These are phyloP conservation scores for Neostethus bicornis DNA, from an alignment of 2,797 vertebrate species.

Conservation along the genomic window DNA sequence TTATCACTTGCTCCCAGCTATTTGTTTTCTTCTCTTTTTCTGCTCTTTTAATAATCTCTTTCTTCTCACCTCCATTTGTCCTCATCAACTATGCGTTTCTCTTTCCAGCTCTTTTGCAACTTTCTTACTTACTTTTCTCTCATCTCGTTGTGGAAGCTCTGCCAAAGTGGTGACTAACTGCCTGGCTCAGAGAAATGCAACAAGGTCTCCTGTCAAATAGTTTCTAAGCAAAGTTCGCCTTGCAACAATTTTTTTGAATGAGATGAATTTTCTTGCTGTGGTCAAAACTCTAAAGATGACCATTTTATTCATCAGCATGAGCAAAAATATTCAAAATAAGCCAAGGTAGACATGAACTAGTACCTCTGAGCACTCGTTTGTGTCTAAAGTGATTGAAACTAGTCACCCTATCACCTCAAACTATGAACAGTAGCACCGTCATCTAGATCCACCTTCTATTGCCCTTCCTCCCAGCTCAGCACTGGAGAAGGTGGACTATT, in stretches of 20 bases:
- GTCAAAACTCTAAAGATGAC: conserved; percentile 37
- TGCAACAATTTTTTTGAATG: conserved; percentile 60
- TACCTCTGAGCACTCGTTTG: conserved; percentile 32
- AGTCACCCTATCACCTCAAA: conserved; percentile 28
- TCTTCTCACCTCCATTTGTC: conserved; percentile 47
- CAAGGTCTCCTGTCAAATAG: conserved; percentile 62
- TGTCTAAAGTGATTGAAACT: conserved; percentile 17
- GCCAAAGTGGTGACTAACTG: conserved; percentile 68
- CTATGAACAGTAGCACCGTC: conserved; percentile 15
- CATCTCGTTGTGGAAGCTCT: conserved; percentile 48
- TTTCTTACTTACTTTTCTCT: conserved; percentile 32
- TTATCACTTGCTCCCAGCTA: conserved; percentile 15
- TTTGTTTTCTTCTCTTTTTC: conserved; percentile 24
- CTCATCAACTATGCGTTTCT: conserved; percentile 49
- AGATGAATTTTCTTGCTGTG: conserved; percentile 57
- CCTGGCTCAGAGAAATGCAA: conserved; percentile 55
- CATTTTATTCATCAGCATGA: conserved; percentile 31
- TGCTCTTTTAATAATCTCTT: conserved; percentile 22
- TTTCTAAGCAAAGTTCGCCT: conserved; percentile 63
- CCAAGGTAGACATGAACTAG: conserved; percentile 42
- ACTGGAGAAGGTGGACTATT: conserved; percentile 65
- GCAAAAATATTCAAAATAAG: conserved; percentile 33
- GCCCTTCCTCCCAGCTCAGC: conserved; percentile 52
- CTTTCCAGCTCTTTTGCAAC: conserved; percentile 34
- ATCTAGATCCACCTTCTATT: conserved; percentile 50